Evolutionary conservation across 2,888 invertebrate genomes (phyloP).

Genomic region (Tinea trinotella): DNA sequence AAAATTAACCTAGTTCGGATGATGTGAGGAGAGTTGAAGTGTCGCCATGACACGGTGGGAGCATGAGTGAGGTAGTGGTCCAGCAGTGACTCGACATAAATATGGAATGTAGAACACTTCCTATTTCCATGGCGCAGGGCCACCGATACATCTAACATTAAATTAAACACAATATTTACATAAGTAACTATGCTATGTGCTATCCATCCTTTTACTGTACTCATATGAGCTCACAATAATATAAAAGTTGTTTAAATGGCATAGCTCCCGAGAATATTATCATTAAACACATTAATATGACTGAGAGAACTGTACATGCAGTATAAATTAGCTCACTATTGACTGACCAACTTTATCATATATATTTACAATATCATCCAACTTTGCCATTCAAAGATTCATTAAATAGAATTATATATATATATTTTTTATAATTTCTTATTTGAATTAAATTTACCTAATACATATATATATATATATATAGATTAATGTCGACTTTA

Average conservation of each 20-base stretch:
- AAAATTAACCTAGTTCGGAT: neutral
- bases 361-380: conserved; percentile 54
- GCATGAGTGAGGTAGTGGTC: conserved; percentile 18
- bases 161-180: conserved; percentile 69
- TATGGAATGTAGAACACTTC: conserved; percentile 73
- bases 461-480: conserved; percentile 66
- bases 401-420: conserved; percentile 49
- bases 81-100: conserved; percentile 57
- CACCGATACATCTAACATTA: conserved; percentile 49
- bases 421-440: conserved; percentile 63
- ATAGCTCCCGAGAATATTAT: neutral
- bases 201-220: conserved; percentile 14
- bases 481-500: conserved; percentile 65
- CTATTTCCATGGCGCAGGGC: no score
- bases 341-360: conserved; percentile 49
- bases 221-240: conserved; percentile 32
- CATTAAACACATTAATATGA: conserved; percentile 36
- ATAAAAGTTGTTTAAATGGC: conserved; percentile 72
- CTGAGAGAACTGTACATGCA: no score
- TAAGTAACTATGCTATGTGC: neutral
- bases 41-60: neutral
- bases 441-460: conserved; percentile 69
- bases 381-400: conserved; percentile 59
- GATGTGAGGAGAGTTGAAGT: conserved; percentile 3
- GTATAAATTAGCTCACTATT: conserved; percentile 41